These are phyloP conservation scores for Casuarius casuarius DNA, from an alignment of 2,113 vertebrate species.

Conservation along the genomic window DNA sequence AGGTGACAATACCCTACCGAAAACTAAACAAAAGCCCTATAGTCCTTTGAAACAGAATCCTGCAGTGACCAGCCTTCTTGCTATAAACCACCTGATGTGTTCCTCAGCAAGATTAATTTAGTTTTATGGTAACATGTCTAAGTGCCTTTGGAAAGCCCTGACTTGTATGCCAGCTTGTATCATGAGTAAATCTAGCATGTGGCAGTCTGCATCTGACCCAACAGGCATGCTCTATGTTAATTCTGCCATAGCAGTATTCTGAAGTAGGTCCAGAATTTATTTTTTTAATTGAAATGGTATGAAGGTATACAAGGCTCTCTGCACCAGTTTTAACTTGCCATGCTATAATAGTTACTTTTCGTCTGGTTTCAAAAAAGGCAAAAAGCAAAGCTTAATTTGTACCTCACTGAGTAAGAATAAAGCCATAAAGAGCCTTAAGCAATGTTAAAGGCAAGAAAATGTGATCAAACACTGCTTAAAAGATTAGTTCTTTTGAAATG, in stretches of 20 bases:
- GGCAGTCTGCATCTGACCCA: not conserved
- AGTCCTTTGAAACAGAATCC: not conserved
- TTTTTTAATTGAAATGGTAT: not conserved
- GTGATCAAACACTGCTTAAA: not conserved
- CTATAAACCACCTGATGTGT: not conserved
- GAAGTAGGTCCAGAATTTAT: not conserved
- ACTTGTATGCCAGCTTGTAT: accelerated
- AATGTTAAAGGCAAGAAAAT: not conserved
- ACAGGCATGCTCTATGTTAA: accelerated
- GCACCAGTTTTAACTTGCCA: not conserved
- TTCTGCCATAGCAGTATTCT: not conserved
- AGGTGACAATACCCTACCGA: not conserved
- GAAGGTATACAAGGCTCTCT: not conserved
- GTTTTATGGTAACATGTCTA: not conserved
- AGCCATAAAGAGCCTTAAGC: not conserved
- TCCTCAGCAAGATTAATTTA: not conserved
- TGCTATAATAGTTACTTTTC: not conserved
- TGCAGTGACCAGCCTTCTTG: not conserved
- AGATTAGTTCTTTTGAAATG: not conserved
- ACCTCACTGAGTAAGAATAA: not conserved
- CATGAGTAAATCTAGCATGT: not conserved
- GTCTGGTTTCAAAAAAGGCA: not conserved
- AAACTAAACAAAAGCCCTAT: not conserved
- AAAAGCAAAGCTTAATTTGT: not conserved
- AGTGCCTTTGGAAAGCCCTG: not conserved